These are phyloP conservation scores for Zaprionus inermis DNA, from an alignment of 1,140 invertebrate genomes.

Conservation along the genomic window DNA sequence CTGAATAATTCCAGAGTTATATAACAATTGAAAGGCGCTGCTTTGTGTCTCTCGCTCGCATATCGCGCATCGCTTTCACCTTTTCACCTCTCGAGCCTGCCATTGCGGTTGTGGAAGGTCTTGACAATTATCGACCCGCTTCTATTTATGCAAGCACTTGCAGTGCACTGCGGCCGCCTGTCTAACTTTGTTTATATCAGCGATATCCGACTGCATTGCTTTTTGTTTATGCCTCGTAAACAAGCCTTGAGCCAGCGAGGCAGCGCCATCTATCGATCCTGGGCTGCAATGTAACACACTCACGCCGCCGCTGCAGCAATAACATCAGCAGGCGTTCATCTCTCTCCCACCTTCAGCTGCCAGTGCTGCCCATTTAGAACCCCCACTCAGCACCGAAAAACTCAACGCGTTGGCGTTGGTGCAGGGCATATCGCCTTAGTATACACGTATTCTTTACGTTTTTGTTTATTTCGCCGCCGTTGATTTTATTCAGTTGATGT, in stretches of 20 bases:
- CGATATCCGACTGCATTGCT: slow-evolving; percentile 30
- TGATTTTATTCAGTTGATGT: slow-evolving; percentile 62
- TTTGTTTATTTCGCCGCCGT: slow-evolving; percentile 5
- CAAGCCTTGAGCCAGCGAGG: slow-evolving; percentile 49
- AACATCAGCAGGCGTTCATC: too few relatives aligned
- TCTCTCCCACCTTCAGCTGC: slow-evolving; percentile 15
- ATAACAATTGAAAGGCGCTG: slow-evolving; percentile 28
- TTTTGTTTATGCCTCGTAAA: slow-evolving; percentile 64
- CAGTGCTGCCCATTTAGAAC: slow-evolving; percentile 16
- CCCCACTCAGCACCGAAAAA: slow-evolving; percentile 53
- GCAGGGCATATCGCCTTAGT: slow-evolving; percentile 18
- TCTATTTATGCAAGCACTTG: slow-evolving; percentile 59
- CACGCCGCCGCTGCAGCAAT: too few relatives aligned
- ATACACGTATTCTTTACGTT: background rate
- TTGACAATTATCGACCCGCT: slow-evolving; percentile 42
- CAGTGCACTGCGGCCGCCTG: slow-evolving; percentile 22
- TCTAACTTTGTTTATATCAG: slow-evolving; percentile 48
- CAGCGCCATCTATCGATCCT: slow-evolving; percentile 47
- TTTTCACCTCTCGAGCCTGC: slow-evolving; percentile 19
- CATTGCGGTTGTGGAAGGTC: slow-evolving; percentile 15
- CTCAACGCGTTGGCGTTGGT: slow-evolving; percentile 45
- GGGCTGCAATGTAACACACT: slow-evolving; percentile 1
- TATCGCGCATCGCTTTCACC: slow-evolving; percentile 20
- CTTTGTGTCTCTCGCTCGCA: slow-evolving; percentile 12
- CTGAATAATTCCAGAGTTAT: slow-evolving; percentile 31